phyloP scores from a whole-genome alignment of 2,797 vertebrate species.

The Manis javanica region DNA sequence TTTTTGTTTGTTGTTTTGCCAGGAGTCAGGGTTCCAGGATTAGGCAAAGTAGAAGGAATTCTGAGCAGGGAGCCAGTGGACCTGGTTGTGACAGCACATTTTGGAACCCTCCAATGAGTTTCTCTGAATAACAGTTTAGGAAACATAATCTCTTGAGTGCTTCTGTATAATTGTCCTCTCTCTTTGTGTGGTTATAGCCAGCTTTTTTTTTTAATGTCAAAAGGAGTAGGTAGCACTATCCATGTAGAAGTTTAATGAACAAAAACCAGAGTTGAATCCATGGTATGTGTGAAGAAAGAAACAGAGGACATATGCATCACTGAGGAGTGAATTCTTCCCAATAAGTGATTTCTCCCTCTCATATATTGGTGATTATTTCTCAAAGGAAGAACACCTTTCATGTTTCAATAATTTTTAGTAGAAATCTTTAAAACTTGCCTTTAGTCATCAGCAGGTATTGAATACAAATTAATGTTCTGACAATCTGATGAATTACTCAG shows the following conservation, averaged over 20 bases:
- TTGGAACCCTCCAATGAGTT: not conserved
- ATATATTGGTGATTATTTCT: not conserved
- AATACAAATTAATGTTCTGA: not conserved
- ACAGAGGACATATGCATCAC: not conserved
- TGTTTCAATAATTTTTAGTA: conserved; percentile 7
- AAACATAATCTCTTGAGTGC: not conserved
- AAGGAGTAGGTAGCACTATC: not conserved
- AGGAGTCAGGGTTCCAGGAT: not conserved
- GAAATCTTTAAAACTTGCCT: not conserved
- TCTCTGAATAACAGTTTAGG: not conserved
- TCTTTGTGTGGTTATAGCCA: not conserved
- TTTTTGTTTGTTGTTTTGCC: not conserved
- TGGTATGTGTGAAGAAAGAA: not conserved
- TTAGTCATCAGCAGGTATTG: not conserved
- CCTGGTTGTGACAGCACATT: not conserved
- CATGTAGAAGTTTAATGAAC: not conserved
- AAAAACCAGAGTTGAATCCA: conserved; percentile 11
- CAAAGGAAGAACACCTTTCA: not conserved
- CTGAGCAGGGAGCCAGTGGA: not conserved
- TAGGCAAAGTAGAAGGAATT: not conserved
- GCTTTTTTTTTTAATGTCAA: not conserved
- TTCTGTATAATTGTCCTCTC: not conserved
- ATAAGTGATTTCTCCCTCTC: not conserved
- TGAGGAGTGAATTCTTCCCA: not conserved
- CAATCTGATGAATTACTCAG: not conserved